These are phyloP conservation scores for Picus viridis DNA, from an alignment of 2,797 vertebrate genomes.

Conservation along the genomic window DNA sequence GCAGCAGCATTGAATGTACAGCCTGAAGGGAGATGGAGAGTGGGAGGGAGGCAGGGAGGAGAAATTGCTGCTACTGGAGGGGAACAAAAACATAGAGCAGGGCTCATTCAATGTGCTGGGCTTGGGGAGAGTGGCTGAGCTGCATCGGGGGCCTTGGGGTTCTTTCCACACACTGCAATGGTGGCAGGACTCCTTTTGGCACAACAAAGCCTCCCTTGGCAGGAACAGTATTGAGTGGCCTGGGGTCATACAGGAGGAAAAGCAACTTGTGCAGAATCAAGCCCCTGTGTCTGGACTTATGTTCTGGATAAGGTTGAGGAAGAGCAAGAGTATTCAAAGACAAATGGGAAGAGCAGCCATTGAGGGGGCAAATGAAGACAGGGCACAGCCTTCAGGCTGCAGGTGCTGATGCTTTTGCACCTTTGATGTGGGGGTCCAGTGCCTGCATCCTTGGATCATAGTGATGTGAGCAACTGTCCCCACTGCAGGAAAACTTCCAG, in stretches of 20 bases:
- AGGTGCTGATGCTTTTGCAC: background rate
- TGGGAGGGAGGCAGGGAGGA: slow-evolving; percentile 15
- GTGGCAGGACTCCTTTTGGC: background rate
- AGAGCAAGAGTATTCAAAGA: background rate
- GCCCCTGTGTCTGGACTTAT: background rate
- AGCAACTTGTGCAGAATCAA: background rate
- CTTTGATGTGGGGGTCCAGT: rapidly evolving
- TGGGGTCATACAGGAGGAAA: background rate
- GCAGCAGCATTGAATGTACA: background rate
- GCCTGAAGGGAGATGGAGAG: background rate
- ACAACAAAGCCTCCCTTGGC: background rate
- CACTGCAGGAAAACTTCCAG: background rate
- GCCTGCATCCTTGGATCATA: background rate
- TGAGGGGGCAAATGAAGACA: background rate
- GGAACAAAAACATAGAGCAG: background rate
- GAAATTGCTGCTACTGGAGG: slow-evolving; percentile 7
- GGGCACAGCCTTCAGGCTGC: rapidly evolving
- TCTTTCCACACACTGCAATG: background rate
- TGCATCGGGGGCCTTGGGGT: background rate
- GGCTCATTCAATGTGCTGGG: background rate
- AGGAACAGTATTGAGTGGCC: background rate
- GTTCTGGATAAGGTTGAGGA: background rate
- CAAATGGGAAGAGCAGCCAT: background rate
- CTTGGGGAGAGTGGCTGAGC: background rate
- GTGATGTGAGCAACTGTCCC: rapidly evolving